A percentile compares a stretch with the other conserved stretches of the same genome.
Evolutionary conservation across 2,113 vertebrate genomes (phyloP).

Genomic region (Phrynosoma platyrhinos): DNA sequence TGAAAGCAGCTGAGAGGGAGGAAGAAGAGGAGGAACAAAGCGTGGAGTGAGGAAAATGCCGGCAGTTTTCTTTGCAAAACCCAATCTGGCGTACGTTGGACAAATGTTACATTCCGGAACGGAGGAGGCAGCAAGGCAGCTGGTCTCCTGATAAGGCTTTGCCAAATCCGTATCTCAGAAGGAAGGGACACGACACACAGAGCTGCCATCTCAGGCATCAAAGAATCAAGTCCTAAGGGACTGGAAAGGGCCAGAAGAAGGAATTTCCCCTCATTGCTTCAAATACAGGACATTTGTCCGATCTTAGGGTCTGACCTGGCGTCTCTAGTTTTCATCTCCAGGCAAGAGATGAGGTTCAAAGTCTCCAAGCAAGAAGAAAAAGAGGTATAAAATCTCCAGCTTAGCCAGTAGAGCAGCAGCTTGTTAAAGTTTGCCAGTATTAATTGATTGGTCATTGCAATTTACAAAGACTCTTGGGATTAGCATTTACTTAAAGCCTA

Average conservation of each 20-base stretch:
- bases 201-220: not conserved
- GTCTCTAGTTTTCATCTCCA: no score
- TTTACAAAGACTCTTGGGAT: no score
- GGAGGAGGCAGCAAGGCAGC: not conserved
- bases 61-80: not conserved
- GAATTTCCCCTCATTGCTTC: not conserved
- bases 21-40: not conserved
- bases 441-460: no score
- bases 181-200: no score
- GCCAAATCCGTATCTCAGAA: not conserved
- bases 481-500: no score
- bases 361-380: no score
- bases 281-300: not conserved
- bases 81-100: not conserved
- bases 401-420: no score
- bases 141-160: not conserved
- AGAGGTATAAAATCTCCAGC: no score
- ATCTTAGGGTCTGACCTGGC: not conserved
- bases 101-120: constrained; percentile 5
- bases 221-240: fast-evolving
- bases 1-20: not conserved
- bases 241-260: no score
- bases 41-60: fast-evolving
- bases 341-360: no score
- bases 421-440: no score